phyloP scores from a whole-genome alignment of 2,113 vertebrate species.

The Bos indicus region DNA sequence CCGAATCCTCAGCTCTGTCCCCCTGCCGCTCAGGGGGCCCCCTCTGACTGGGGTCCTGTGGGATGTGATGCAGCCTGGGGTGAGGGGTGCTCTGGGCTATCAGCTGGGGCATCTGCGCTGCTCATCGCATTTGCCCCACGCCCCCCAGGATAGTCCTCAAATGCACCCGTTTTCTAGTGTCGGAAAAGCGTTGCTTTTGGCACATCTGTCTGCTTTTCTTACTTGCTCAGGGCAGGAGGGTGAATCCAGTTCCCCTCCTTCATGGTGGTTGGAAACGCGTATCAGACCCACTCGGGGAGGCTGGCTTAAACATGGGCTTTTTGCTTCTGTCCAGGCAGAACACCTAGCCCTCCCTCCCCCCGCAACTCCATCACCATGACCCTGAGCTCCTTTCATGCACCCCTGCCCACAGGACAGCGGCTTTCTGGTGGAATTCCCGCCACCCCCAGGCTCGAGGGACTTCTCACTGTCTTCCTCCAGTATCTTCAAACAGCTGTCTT shows the following conservation, averaged over 20 bases:
- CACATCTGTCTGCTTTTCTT: not conserved
- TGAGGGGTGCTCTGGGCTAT: not conserved
- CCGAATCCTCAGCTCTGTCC: not conserved
- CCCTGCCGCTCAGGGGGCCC: not conserved
- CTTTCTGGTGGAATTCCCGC: not conserved
- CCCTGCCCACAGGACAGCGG: not conserved
- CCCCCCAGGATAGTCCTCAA: too few relatives aligned
- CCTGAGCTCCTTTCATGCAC: not conserved
- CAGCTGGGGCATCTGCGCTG: too few relatives aligned
- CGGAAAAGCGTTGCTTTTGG: not conserved
- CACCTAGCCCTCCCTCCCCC: not conserved
- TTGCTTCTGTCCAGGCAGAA: not conserved
- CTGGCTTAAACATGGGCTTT: not conserved
- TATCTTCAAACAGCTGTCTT: not conserved
- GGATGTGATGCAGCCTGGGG: not conserved
- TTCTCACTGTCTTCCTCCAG: too few relatives aligned
- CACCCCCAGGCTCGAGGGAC: not conserved
- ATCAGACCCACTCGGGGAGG: not conserved
- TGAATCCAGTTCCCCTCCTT: not conserved
- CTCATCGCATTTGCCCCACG: rapidly evolving
- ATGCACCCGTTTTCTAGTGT: not conserved
- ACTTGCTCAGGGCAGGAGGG: not conserved
- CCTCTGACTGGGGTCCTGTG: not conserved
- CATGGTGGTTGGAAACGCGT: not conserved
- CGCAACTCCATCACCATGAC: not conserved